These are phyloP conservation scores for Amblyopsis rosae DNA, from an alignment of 2,113 vertebrate genomes.

Conservation along the genomic window DNA sequence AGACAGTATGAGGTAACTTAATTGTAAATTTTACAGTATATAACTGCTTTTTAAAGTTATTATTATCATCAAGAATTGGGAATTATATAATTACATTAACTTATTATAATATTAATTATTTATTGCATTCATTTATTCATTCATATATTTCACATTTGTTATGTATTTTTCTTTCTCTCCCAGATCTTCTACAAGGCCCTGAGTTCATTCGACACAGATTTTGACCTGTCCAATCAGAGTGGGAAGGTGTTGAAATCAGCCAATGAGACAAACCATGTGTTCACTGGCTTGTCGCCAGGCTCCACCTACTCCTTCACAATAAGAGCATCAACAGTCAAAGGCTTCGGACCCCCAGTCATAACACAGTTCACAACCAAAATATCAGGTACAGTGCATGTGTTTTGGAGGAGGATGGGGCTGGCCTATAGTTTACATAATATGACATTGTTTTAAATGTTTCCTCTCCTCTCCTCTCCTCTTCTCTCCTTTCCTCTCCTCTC, in stretches of 20 bases:
- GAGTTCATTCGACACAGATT: constrained; percentile 96
- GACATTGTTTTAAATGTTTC: not conserved
- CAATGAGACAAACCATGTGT: constrained; percentile 93
- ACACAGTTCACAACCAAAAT: constrained; percentile 96
- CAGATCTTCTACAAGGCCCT: constrained; percentile 98
- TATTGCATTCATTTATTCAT: not conserved
- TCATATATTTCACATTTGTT: not conserved
- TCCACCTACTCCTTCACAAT: constrained; percentile 97
- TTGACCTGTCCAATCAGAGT: constrained; percentile 95
- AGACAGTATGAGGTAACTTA: constrained; percentile 89
- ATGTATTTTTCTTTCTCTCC: constrained; percentile 12
- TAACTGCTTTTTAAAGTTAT: not conserved
- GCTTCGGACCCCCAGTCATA: constrained; percentile 88
- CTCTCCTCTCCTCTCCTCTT: constrained; percentile 1
- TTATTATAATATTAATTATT: not conserved
- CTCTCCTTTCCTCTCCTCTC: not conserved
- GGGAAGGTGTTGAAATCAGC: constrained; percentile 90
- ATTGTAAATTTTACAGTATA: too few species aligned
- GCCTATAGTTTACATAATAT: not conserved
- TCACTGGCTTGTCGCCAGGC: constrained; percentile 89
- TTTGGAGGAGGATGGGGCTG: not conserved
- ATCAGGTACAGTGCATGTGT: constrained; percentile 79
- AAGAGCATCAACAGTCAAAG: constrained; percentile 93
- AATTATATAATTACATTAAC: not conserved
- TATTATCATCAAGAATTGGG: not conserved